These are phyloP conservation scores for Fissipunctia ypsillon DNA, from an alignment of 2,888 invertebrate species.

Conservation along the genomic window DNA sequence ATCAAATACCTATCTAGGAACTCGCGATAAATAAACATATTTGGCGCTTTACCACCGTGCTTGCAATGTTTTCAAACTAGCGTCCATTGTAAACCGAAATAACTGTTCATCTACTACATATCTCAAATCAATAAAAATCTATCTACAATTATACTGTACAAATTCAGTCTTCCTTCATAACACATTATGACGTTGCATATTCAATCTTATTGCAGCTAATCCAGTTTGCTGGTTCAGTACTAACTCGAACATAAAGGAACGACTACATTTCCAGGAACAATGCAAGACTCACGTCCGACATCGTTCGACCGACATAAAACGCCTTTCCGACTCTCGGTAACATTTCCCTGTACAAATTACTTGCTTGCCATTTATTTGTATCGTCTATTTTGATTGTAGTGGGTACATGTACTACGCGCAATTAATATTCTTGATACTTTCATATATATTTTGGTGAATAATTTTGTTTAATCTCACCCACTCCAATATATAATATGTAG, in stretches of 20 bases:
- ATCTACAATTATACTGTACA: background rate
- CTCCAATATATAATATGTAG: background rate
- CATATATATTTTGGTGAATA: background rate
- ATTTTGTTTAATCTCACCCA: conserved; percentile 1
- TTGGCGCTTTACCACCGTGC: background rate
- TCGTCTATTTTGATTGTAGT: conserved; percentile 19
- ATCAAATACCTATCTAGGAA: background rate
- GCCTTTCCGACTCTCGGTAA: conserved; percentile 48
- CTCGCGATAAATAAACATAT: background rate
- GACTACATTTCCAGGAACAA: conserved; percentile 70
- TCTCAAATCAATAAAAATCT: background rate
- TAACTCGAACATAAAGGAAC: conserved; percentile 55
- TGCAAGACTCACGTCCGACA: conserved; percentile 54
- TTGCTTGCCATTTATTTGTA: conserved; percentile 40
- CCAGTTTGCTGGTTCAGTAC: conserved; percentile 28
- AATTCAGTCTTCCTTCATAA: conserved; percentile 4
- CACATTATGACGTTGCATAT: conserved; percentile 12
- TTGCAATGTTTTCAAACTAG: background rate
- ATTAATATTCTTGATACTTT: conserved; percentile 31
- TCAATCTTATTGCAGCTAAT: conserved; percentile 32
- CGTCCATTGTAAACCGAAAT: background rate
- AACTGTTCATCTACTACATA: background rate
- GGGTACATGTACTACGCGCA: background rate
- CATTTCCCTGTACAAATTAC: conserved; percentile 58
- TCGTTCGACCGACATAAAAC: conserved; percentile 42